Evolutionary conservation across 2,797 vertebrate species (phyloP).

Genomic region (Leptodactylus fallax): DNA sequence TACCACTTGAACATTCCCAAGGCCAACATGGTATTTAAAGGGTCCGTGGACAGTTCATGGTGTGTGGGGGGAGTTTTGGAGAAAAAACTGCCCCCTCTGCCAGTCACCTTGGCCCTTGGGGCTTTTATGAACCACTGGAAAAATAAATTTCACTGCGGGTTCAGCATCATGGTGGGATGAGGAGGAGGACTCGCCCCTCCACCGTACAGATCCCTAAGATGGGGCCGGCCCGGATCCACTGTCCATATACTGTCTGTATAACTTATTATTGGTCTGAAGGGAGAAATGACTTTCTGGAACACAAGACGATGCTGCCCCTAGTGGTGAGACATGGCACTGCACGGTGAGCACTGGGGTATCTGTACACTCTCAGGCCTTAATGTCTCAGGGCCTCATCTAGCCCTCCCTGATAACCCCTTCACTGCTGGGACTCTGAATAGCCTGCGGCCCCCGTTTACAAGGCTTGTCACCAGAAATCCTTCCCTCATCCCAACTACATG

Average conservation of each 20-base stretch:
- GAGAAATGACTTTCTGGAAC: not conserved
- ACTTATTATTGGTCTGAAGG: not conserved
- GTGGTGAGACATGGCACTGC: too few species aligned
- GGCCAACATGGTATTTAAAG: conserved; percentile 92
- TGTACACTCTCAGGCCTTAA: not conserved
- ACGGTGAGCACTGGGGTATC: too few species aligned
- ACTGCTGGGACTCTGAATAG: too few species aligned
- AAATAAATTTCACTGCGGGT: conserved; percentile 88
- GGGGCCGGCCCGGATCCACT: too few species aligned
- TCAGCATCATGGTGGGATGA: conserved; percentile 80
- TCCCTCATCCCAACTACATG: conserved; percentile 8
- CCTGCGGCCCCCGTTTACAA: too few species aligned
- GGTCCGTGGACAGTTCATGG: conserved; percentile 92
- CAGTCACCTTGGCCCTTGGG: conserved; percentile 91
- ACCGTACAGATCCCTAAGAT: not conserved
- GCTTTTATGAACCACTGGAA: conserved; percentile 94
- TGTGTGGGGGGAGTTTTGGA: conserved; percentile 92
- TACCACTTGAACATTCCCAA: conserved; percentile 92
- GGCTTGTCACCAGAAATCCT: too few species aligned
- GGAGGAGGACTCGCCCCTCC: not conserved
- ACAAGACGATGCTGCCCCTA: not conserved
- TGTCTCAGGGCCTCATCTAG: not conserved
- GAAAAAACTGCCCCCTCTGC: conserved; percentile 89
- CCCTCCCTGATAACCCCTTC: not conserved
- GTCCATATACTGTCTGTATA: not conserved